Conservation (phyloP, 1,140 invertebrate species). For the Drosophila orena region DNA sequence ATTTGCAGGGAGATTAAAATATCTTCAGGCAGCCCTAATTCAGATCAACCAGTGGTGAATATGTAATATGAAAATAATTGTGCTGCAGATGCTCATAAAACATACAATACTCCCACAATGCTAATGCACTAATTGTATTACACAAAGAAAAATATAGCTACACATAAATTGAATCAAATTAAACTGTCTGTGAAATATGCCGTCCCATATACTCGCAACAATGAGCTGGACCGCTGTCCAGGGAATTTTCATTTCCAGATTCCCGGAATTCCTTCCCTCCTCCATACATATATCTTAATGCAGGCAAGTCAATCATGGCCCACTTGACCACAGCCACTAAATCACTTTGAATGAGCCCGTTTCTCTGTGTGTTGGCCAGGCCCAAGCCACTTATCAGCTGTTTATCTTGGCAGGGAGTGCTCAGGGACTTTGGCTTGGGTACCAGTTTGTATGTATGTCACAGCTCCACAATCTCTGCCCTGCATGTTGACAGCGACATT, state of each 20-base stretch:
- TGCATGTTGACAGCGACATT: constrained; percentile 73
- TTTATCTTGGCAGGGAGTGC: constrained; percentile 67
- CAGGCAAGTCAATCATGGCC: constrained; percentile 69
- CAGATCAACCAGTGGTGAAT: not conserved
- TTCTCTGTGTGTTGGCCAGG: constrained; percentile 33
- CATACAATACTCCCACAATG: not conserved
- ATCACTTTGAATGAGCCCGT: constrained; percentile 69
- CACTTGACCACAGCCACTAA: constrained; percentile 79
- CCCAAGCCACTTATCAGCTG: constrained; percentile 67
- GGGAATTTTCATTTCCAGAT: constrained; percentile 30
- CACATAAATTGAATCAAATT: constrained; percentile 9
- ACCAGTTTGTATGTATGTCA: constrained; percentile 3
- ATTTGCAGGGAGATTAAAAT: constrained; percentile 3
- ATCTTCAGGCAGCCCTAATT: not conserved
- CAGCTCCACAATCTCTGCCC: constrained; percentile 43
- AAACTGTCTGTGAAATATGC: no score
- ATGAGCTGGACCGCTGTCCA: not conserved
- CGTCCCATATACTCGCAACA: no score
- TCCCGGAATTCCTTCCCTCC: constrained; percentile 24
- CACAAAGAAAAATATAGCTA: not conserved
- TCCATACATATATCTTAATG: constrained; percentile 34
- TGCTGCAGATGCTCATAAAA: not conserved
- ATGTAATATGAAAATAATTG: constrained; percentile 1
- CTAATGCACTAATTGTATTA: not conserved
- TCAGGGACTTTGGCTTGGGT: constrained; percentile 32